Conservation (phyloP, 1,140 invertebrate species). For the Diorhabda elongata region DNA sequence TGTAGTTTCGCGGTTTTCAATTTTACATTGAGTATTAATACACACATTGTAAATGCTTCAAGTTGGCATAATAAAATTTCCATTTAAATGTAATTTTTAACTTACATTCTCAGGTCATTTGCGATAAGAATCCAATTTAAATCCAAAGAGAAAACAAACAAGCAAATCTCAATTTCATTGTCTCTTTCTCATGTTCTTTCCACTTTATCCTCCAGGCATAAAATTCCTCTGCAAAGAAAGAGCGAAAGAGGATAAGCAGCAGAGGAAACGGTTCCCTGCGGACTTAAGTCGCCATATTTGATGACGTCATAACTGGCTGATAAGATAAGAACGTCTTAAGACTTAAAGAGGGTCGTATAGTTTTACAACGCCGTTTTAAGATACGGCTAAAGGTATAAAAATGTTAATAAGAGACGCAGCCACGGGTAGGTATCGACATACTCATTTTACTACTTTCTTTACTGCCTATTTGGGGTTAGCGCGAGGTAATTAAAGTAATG, state of each 20-base stretch:
- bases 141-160: not conserved
- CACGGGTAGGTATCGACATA: constrained; percentile 3
- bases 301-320: constrained; percentile 36
- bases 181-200: not conserved
- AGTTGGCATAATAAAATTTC: not conserved
- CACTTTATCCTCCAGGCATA: not conserved
- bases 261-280: constrained; percentile 25
- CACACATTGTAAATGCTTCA: no score
- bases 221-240: not conserved
- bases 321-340: constrained; percentile 38
- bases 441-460: constrained; percentile 20
- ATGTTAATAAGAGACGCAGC: constrained; percentile 22
- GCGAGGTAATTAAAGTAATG: not conserved
- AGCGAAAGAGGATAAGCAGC: constrained; percentile 10
- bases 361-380: constrained; percentile 33
- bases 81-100: constrained; percentile 3
- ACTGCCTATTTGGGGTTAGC: constrained; percentile 4
- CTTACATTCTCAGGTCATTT: not conserved
- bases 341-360: constrained; percentile 34
- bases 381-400: constrained; percentile 31
- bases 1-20: no score
- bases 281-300: constrained; percentile 34
- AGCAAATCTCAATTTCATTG: not conserved
- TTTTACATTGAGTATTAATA: no score
- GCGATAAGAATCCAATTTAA: not conserved